A percentile compares a stretch with the other conserved stretches of the same genome.
phyloP scores from a whole-genome alignment of 2,113 vertebrate species.

The Naja naja region DNA sequence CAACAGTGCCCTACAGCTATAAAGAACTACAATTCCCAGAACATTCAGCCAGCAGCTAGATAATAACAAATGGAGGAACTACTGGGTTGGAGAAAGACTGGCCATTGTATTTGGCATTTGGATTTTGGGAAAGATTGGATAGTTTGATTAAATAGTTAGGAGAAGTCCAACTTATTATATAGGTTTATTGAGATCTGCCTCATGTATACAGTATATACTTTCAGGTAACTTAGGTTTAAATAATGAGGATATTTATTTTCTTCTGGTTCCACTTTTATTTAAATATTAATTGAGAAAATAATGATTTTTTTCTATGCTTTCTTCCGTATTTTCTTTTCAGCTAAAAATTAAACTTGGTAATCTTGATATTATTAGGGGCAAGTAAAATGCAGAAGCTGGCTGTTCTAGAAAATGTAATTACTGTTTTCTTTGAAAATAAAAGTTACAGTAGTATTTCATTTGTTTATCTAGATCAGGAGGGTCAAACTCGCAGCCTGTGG shows the following conservation, averaged over 20 bases:
- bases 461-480: background rate
- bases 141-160: background rate
- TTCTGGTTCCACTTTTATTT: background rate
- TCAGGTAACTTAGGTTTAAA: background rate
- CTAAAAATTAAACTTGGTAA: background rate
- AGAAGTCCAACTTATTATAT: background rate
- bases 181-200: background rate
- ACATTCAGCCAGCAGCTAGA: background rate
- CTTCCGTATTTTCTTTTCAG: background rate
- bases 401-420: background rate
- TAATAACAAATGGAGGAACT: background rate
- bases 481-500: too few species aligned
- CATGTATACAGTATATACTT: background rate
- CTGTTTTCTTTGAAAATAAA: background rate
- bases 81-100: background rate
- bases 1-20: background rate
- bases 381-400: background rate
- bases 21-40: background rate
- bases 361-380: background rate
- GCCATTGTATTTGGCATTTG: background rate
- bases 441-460: background rate
- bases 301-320: background rate
- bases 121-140: background rate
- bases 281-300: background rate
- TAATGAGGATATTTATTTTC: background rate